Conservation (phyloP, 2,113 vertebrate genomes). For the Orycteropus afer region DNA sequence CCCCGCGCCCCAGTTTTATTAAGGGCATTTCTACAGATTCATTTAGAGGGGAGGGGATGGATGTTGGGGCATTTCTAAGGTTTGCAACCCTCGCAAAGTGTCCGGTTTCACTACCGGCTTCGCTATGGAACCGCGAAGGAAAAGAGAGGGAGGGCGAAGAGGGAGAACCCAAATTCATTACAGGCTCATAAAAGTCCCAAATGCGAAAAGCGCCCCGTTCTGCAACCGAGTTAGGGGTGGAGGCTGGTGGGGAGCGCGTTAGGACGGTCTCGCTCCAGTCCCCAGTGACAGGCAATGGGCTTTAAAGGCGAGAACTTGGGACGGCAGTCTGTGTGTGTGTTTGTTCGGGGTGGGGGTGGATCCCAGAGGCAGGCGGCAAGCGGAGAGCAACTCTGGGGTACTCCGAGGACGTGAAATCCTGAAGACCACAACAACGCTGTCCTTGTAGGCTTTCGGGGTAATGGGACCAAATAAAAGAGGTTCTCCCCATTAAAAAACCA, state of each 20-base stretch:
- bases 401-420: constrained; percentile 57
- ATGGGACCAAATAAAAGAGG: neutral
- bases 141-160: constrained; percentile 7
- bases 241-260: neutral
- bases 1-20: constrained; percentile 52
- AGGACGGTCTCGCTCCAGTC: constrained; percentile 23
- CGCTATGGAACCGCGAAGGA: constrained; percentile 68
- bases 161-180: constrained; percentile 80
- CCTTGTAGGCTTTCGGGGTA: neutral
- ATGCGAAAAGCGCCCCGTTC: constrained; percentile 79
- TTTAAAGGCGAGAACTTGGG: neutral
- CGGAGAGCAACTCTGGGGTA: constrained; percentile 70
- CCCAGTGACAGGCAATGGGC: neutral
- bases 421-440: neutral
- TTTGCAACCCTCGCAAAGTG: constrained; percentile 78
- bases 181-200: constrained; percentile 81
- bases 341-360: neutral
- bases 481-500: constrained; percentile 13
- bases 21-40: constrained; percentile 80
- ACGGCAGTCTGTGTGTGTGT: neutral
- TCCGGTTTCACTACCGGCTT: constrained; percentile 81
- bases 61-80: constrained; percentile 80
- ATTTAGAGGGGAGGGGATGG: constrained; percentile 66
- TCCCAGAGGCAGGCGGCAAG: constrained; percentile 58
- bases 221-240: constrained; percentile 58